These are phyloP conservation scores for Poeciliopsis presidionis DNA, from an alignment of 2,797 vertebrate genomes.

Conservation along the genomic window DNA sequence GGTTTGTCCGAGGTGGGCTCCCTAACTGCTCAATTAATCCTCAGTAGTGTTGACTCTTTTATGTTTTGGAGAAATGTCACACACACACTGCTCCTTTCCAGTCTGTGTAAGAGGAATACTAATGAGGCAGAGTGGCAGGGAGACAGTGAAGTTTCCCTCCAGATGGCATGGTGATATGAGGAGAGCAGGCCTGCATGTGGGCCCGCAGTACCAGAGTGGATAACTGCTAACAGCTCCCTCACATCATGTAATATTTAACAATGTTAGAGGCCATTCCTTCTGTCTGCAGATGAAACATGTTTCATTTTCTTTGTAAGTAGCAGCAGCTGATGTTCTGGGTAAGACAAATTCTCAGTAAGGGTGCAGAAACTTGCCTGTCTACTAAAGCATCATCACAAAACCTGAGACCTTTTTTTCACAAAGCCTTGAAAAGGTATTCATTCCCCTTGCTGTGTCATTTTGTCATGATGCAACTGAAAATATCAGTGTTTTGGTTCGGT, in stretches of 20 bases:
- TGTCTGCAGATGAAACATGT: slow-evolving; percentile 29
- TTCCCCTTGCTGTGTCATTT: neutral
- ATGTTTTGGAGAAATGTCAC: slow-evolving; percentile 50
- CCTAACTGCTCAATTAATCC: slow-evolving; percentile 54
- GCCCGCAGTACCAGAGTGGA: slow-evolving; percentile 58
- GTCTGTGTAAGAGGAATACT: slow-evolving; percentile 55
- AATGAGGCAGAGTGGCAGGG: slow-evolving; percentile 52
- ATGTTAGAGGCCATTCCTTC: slow-evolving; percentile 24
- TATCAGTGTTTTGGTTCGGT: neutral
- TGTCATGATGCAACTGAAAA: neutral
- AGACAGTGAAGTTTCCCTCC: slow-evolving; percentile 59
- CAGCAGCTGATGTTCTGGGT: slow-evolving; percentile 19
- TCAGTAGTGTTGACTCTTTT: slow-evolving; percentile 61
- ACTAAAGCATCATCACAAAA: neutral
- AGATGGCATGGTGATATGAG: slow-evolving; percentile 69
- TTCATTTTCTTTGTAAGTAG: slow-evolving; percentile 30
- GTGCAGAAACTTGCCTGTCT: neutral
- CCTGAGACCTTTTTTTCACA: neutral
- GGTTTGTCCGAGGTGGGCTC: slow-evolving; percentile 48
- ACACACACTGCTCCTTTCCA: slow-evolving; percentile 28
- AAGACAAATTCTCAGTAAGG: neutral
- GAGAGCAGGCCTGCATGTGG: slow-evolving; percentile 65
- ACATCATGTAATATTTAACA: slow-evolving; percentile 57
- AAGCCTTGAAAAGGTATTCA: neutral
- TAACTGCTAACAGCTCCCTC: slow-evolving; percentile 51